Base-by-base conservation (phyloP, 2,797 vertebrate species). In the Tokudaia tokunoshimensis region DNA sequence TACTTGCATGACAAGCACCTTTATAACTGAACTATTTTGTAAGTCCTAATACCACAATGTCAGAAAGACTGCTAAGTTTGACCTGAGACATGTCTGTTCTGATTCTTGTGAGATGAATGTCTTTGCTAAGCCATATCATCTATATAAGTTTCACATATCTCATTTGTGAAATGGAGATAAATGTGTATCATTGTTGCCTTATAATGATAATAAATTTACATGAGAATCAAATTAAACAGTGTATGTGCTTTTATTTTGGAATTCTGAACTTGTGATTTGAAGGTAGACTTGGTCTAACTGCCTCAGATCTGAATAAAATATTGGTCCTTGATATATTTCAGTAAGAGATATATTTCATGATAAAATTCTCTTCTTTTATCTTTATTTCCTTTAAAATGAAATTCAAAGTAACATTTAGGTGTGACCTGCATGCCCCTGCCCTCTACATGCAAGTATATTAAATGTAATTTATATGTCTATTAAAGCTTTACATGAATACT, bases 401-500 rank as follows among this genome's bases (percentile, higher is more conserved):
- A n/a, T 34, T 55, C 6, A 24, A 87, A 84, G 11, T 22, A 13
- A 81, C 67, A 70, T 84, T 31, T 24, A 47, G 24, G n/a, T 92
- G 17, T 37, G 24, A 91, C 22, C 78, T 65, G 0, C 4, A 47
- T 0, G 9, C 5, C 9, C 29, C 74, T 44, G 14, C 9, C 44
- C 19, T 92, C 90, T 94, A 31, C 19, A 52, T 63, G 2, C 31
- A n/a, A 44, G 29, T n/a, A 20, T 50, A 63, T 74, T 89, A 50
- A 78, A 86, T 37, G 29, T 82, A 59, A 74, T 94, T 96, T 96
- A 67, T 59, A 85, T 96, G 92, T 96, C 65, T 88, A 55, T 92
- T 81, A 80, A 83, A n/a, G 65, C 59, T 85, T 14, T 13, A 50
- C 3, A 50, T 72, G 41, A 88, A 75, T 76, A 75, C 67, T 84